phyloP scores from a whole-genome alignment of 2,113 vertebrate genomes.

The Nematolebias whitei region DNA sequence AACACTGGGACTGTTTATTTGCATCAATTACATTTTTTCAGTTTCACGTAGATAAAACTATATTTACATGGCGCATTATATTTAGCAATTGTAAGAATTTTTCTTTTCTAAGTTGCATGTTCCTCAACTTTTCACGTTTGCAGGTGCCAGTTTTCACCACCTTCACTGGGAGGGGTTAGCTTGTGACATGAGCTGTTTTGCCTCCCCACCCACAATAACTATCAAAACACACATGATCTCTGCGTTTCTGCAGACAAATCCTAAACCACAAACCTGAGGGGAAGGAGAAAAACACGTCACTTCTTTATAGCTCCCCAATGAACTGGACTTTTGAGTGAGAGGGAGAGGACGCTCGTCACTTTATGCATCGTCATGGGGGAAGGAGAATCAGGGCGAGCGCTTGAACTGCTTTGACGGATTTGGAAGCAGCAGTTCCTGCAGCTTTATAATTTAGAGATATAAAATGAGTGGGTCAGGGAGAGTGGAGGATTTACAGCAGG shows the following conservation, averaged over 20 bases:
- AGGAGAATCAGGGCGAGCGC: slow-evolving; percentile 29
- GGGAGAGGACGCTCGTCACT: slow-evolving; percentile 28
- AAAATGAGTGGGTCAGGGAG: slow-evolving; percentile 52
- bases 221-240: slow-evolving; percentile 20
- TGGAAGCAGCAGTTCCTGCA: slow-evolving; percentile 21
- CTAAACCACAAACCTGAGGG: neutral
- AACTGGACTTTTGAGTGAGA: slow-evolving; percentile 29
- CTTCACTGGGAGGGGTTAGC: slow-evolving; percentile 24
- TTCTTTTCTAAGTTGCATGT: neutral
- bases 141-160: slow-evolving; percentile 19
- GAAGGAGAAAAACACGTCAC: neutral
- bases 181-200: slow-evolving; percentile 18
- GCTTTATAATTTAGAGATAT: slow-evolving; percentile 42
- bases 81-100: neutral
- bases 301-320: neutral
- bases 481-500: slow-evolving; percentile 11
- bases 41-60: neutral
- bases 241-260: slow-evolving; percentile 18
- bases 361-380: slow-evolving; percentile 24
- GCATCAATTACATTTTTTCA: neutral
- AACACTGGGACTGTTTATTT: slow-evolving; percentile 2
- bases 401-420: slow-evolving; percentile 41
- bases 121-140: slow-evolving; percentile 19
- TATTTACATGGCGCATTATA: too few species aligned
- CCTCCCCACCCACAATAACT: slow-evolving; percentile 42